phyloP scores from a whole-genome alignment of 2,888 invertebrate genomes.

The Andrena camellia region DNA sequence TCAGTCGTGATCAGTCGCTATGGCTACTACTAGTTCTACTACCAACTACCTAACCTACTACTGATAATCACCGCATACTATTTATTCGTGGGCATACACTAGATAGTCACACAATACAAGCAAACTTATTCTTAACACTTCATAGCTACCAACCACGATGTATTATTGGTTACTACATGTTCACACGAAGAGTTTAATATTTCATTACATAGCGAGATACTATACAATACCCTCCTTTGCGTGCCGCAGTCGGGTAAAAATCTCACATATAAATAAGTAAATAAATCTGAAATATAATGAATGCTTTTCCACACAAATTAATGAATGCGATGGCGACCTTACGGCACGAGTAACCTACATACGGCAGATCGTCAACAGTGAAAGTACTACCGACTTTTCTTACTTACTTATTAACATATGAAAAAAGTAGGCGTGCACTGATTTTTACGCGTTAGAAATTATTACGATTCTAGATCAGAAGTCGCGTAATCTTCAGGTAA shows the following conservation, averaged over 20 bases:
- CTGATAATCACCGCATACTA: constrained; percentile 17
- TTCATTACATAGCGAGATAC: background rate
- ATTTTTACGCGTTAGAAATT: background rate
- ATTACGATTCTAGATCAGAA: background rate
- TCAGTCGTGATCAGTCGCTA: too few species aligned
- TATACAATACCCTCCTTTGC: too few species aligned
- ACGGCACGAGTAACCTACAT: background rate
- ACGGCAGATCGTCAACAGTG: background rate
- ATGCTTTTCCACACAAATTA: background rate
- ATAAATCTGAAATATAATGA: background rate
- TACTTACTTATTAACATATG: background rate
- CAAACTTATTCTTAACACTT: background rate
- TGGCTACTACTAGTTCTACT: too few species aligned
- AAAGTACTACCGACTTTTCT: background rate
- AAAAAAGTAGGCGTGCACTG: background rate
- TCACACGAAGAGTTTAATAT: background rate
- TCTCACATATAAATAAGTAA: background rate
- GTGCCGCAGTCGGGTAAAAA: too few species aligned
- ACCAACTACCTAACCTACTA: too few species aligned
- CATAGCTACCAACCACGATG: constrained; percentile 1
- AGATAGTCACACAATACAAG: background rate
- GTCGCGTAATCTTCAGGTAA: too few species aligned
- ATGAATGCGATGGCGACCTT: background rate
- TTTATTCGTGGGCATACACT: constrained; percentile 5
- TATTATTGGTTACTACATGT: constrained; percentile 5